Base-by-base conservation (phyloP, 2,797 vertebrate genomes). In the Intellagama lesueurii region DNA sequence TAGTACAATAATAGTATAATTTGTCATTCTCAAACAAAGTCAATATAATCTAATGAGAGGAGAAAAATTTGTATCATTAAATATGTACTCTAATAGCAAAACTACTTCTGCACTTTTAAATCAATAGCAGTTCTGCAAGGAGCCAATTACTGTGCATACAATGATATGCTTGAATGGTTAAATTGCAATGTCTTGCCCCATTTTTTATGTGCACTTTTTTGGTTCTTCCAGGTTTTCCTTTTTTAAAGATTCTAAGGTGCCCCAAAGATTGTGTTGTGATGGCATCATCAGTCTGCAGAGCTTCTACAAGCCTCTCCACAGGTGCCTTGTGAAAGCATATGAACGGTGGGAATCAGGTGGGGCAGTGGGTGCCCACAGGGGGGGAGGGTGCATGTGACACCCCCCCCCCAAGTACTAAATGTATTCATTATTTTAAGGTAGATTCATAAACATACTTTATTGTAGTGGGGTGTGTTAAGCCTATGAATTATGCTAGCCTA, bases 11-110 rank as follows among this genome's bases (percentile, higher is more conserved):
- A 89, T 90, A 82, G 79, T 66, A 86, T 77, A 81, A 86, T 90
- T 90, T 90, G 84, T 90, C 88, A 90, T 90, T 86, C 73, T 87
- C 85, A 93, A 76, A 22, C 64, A 81, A 91, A 91, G 72, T 82
- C 87, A 85, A 69, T 70, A 77, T 88, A 89, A 75, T 60, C 78
- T 40, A 89, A 85, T 79, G 93, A 77, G 91, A 91, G 32, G 89
- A 91, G 19, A 88, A 17, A 89, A 83, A 9, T 19, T 87, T 26
- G 35, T 88, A 44, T 80, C 85, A 92, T 88, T 84, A 91, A 91
- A 91, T 35, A 24, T 81, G 85, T 0, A 86, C 17, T 73, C 17
- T 30, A 88, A 91, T 94, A 91, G 72, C 52, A 91, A 91, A 85
- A 88, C 76, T 85, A 92, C 84, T 88, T 5, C 56, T 87, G n/a